These are phyloP conservation scores for Lamellibrachia columna DNA, from an alignment of 2,888 invertebrate genomes.

Conservation along the genomic window DNA sequence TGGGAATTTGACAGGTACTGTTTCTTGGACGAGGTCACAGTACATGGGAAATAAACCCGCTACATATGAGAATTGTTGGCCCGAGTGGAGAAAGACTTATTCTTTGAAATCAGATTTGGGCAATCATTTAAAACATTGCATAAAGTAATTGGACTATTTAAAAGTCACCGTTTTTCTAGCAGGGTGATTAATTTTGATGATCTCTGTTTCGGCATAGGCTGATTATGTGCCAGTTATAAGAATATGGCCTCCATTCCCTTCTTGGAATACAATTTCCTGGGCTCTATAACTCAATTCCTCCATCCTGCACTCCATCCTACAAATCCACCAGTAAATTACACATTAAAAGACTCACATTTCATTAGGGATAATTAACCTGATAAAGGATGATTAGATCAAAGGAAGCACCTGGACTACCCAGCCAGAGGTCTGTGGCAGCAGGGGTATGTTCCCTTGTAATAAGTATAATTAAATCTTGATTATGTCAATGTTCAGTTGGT, in stretches of 20 bases:
- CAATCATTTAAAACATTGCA: background rate
- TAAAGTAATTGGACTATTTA: background rate
- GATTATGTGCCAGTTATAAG: background rate
- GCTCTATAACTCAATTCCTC: background rate
- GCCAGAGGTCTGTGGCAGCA: background rate
- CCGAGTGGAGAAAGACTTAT: background rate
- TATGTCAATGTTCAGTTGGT: background rate
- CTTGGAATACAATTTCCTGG: background rate
- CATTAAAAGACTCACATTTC: conserved; percentile 5
- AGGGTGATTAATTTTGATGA: background rate
- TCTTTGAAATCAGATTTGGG: background rate
- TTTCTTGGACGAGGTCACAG: background rate
- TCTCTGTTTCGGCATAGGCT: background rate
- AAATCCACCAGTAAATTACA: conserved; percentile 8
- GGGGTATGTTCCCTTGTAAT: background rate
- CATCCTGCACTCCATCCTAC: background rate
- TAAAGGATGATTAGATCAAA: background rate
- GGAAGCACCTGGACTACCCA: background rate
- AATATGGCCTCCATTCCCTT: background rate
- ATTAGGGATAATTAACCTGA: background rate
- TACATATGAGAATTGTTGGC: background rate
- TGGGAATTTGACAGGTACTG: background rate
- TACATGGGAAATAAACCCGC: background rate
- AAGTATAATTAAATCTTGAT: conserved; percentile 11
- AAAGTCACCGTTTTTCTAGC: background rate